These are phyloP conservation scores for Lasioglossum marginatum DNA, from an alignment of 2,888 invertebrate species.

Conservation along the genomic window DNA sequence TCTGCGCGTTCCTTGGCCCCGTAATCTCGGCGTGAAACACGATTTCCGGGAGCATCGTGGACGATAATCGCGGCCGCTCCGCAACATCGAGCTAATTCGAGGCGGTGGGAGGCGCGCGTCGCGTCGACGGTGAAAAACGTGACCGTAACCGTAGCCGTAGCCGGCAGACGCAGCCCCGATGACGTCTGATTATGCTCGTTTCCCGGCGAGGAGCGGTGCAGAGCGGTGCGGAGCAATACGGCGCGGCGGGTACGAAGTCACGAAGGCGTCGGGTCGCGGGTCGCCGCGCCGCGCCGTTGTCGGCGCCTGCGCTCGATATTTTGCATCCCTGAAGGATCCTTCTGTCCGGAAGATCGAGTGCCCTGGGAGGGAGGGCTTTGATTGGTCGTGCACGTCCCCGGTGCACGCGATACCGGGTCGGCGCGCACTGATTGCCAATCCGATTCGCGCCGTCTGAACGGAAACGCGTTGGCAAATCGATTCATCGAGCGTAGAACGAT, in stretches of 20 bases:
- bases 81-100: background rate
- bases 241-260: background rate
- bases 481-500: conserved; percentile 52
- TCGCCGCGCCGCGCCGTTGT: background rate
- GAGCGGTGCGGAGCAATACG: background rate
- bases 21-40: conserved; percentile 42
- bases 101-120: no score
- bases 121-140: conserved; percentile 9
- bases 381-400: conserved; percentile 51
- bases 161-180: background rate
- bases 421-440: conserved; percentile 66
- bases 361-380: conserved; percentile 40
- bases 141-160: background rate
- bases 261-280: conserved; percentile 4
- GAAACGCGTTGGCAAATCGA: conserved; percentile 59
- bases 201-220: background rate
- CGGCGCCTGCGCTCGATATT: conserved; percentile 49
- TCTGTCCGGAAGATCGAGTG: conserved; percentile 46
- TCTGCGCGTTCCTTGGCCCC: background rate
- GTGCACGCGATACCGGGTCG: conserved; percentile 50
- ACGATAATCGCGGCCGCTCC: conserved; percentile 20
- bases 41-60: conserved; percentile 43
- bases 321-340: conserved; percentile 52
- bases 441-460: conserved; percentile 50
- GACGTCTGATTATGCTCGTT: conserved; percentile 24